phyloP scores from a whole-genome alignment of 2,113 vertebrate genomes.

The Peromyscus maniculatus region DNA sequence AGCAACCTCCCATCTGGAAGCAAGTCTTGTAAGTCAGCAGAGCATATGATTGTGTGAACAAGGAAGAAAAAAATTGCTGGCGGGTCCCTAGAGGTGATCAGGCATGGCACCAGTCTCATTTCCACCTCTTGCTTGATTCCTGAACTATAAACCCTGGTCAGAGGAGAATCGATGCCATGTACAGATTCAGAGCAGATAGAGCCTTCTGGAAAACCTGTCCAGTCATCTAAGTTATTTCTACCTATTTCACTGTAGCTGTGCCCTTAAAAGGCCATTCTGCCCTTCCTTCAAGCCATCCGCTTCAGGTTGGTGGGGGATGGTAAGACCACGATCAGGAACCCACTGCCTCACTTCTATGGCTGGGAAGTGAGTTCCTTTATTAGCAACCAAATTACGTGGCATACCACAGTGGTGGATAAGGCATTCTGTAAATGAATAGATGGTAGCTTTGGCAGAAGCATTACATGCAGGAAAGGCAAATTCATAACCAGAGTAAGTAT shows the following conservation, averaged over 20 bases:
- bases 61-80: background rate
- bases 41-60: background rate
- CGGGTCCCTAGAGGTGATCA: background rate
- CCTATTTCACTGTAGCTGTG: background rate
- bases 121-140: background rate
- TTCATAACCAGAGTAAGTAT: background rate
- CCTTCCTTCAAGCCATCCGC: background rate
- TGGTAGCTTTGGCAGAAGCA: background rate
- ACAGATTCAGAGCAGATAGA: background rate
- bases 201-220: background rate
- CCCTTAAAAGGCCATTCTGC: background rate
- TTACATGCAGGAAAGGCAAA: background rate
- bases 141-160: background rate
- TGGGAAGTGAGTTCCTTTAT: background rate
- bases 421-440: background rate
- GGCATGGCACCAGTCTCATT: background rate
- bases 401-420: background rate
- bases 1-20: background rate
- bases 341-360: background rate
- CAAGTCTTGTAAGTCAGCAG: background rate
- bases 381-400: background rate
- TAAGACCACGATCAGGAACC: background rate
- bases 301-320: background rate
- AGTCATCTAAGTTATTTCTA: background rate
- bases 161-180: background rate